phyloP scores from a whole-genome alignment of 1,140 invertebrate genomes.

The Temnothorax curvispinosus region DNA sequence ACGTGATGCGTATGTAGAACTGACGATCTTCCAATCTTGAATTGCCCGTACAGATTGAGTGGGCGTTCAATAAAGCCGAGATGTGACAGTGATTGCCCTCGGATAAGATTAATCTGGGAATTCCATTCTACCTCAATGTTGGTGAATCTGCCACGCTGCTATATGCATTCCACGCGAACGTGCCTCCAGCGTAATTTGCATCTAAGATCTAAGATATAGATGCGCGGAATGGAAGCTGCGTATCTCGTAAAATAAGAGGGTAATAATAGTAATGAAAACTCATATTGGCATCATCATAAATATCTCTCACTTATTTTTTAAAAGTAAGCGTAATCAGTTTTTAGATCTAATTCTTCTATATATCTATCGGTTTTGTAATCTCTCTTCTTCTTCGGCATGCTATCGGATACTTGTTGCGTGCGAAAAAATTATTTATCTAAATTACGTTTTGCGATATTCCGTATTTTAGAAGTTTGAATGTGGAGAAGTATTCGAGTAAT shows the following conservation, averaged over 20 bases:
- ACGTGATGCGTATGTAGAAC: neutral
- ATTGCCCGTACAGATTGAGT: neutral
- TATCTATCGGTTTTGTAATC: neutral
- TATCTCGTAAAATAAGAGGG: neutral
- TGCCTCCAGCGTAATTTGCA: conserved; percentile 20
- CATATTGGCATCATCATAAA: neutral
- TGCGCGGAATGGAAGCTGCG: neutral
- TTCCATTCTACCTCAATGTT: conserved; percentile 23
- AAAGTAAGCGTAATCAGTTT: neutral
- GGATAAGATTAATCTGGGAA: conserved; percentile 55
- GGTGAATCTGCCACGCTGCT: neutral
- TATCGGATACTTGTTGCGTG: neutral
- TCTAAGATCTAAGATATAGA: conserved; percentile 8
- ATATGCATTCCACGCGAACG: conserved; percentile 22
- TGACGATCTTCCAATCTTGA: neutral
- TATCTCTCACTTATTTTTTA: neutral
- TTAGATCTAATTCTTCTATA: neutral
- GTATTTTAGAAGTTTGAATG: neutral
- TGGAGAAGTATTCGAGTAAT: neutral
- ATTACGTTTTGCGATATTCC: neutral
- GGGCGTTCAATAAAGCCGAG: neutral
- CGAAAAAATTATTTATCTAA: neutral
- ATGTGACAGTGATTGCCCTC: conserved; percentile 37
- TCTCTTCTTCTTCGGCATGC: neutral
- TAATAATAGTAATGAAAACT: neutral